Base-by-base conservation (phyloP, 1,140 invertebrate genomes). In the Magallana gigas region DNA sequence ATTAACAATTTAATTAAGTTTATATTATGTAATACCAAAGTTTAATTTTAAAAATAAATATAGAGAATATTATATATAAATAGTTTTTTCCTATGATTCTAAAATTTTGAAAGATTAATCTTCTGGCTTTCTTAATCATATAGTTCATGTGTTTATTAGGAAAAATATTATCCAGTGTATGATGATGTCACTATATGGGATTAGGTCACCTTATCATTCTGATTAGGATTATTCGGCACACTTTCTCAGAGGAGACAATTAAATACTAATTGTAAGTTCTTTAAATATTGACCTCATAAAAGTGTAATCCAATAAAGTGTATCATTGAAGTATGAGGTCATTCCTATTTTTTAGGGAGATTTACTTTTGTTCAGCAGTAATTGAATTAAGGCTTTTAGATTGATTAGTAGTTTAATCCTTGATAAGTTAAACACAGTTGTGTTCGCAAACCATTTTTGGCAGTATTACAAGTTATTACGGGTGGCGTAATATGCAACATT, bases 371-470 rank as follows among this genome's bases (percentile, higher is more conserved):
- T 62, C 14, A 12, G 36, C 12, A 12, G 48, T 76, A 76, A 76
- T 76, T 76, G 18, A 76, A 76, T 76, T 29, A 76, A 23, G 68
- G 23, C 36, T 36, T 23, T 48, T 5, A 48, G 36, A 18, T 29
- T 76, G 23, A 76, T 23, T 76, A 9, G 23, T 76, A 76, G 36
- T 36, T 8, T 76, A 76, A 76, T 76, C 68, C 60, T 18, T 64
- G 60, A 64, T 64, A 64, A 76, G 68, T 29, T 48, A 48, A 76
- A 29, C 36, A 76, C 23, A 76, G 23, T 11, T 0, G 14, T 76
- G 36, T 23, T 76, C 23, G 18, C 68, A 76, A 48, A 76, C 8
- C 23, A 29, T 76, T 48, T 76, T 76, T 76, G 68, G 68, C 68
- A 76, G 23, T 76, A 12, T 29, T 29, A 29, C 68, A 76, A 76